Evolutionary conservation across 1,140 invertebrate species (phyloP).

Genomic region (Listronotus oregonensis): DNA sequence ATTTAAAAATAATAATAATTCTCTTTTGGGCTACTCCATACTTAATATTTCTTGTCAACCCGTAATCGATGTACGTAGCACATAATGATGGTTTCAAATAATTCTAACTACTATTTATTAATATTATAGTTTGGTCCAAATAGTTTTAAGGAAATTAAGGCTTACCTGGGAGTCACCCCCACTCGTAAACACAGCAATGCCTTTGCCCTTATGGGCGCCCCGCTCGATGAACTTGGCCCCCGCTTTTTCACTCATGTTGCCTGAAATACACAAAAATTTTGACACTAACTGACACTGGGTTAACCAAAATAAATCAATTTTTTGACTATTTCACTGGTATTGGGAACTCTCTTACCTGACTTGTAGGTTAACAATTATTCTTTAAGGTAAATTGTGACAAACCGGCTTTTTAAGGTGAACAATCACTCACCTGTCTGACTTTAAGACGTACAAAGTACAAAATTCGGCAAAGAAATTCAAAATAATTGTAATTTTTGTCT

Average conservation of each 20-base stretch:
- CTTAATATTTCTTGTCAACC: too few species aligned
- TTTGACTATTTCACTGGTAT: too few species aligned
- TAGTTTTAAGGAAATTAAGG: constrained; percentile 29
- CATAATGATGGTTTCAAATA: too few species aligned
- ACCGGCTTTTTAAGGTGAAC: constrained; percentile 6
- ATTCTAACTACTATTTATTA: too few species aligned
- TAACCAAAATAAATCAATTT: too few species aligned
- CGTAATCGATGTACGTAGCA: too few species aligned
- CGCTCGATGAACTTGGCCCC: constrained; percentile 79
- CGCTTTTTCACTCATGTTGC: constrained; percentile 61
- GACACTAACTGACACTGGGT: constrained; percentile 11
- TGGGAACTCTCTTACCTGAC: too few species aligned
- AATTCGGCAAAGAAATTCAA: constrained; percentile 23
- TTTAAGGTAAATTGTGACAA: too few species aligned
- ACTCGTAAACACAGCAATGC: constrained; percentile 91
- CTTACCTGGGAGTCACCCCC: constrained; percentile 94
- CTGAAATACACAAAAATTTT: constrained; percentile 33
- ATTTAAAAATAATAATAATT: too few species aligned
- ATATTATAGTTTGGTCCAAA: too few species aligned
- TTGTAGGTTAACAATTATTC: too few species aligned
- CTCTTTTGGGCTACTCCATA: too few species aligned
- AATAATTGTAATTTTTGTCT: constrained; percentile 27
- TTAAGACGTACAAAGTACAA: constrained; percentile 8
- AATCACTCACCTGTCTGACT: neutral
- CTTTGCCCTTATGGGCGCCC: constrained; percentile 88